Conservation (phyloP, 2,888 invertebrate genomes). For the Acrocyrtus sp. region DNA sequence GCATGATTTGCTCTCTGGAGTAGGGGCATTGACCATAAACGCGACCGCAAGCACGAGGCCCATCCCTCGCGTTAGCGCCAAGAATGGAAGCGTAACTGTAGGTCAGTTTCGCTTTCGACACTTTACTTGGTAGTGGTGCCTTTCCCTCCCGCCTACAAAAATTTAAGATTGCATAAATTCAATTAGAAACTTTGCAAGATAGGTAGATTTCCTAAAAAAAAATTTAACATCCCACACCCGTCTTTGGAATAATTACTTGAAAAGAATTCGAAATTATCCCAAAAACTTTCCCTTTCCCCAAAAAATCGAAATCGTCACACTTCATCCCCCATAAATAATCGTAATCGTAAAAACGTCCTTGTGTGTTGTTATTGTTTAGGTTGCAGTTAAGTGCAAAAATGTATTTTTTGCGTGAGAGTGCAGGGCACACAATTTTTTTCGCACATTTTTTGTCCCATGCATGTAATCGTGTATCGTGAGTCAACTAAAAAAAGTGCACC, state of each 20-base stretch:
- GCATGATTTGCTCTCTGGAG: conserved; percentile 52
- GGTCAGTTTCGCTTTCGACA: conserved; percentile 57
- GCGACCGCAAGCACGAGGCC: conserved; percentile 45
- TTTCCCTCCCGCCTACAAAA: conserved; percentile 59
- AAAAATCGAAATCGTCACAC: no score
- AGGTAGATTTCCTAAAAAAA: not conserved
- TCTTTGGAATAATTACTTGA: not conserved
- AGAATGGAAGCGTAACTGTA: conserved; percentile 60
- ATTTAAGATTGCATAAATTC: no score
- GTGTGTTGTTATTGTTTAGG: no score
- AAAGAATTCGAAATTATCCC: not conserved
- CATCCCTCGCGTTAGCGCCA: conserved; percentile 56
- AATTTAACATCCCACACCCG: not conserved
- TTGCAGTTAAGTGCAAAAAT: no score
- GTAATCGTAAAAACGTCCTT: no score
- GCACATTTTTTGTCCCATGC: no score
- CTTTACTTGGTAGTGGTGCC: conserved; percentile 54
- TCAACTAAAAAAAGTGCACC: no score
- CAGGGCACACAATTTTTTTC: no score
- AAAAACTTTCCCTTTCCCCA: not conserved
- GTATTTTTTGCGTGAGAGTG: no score
- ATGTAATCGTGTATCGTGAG: no score
- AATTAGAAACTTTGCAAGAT: no score
- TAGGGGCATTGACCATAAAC: conserved; percentile 60
- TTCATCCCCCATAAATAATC: no score